Percentiles rank a stretch among this genome's conserved stretches.
phyloP scores from a whole-genome alignment of 1,140 invertebrate genomes.

The Chironomus tepperi region DNA sequence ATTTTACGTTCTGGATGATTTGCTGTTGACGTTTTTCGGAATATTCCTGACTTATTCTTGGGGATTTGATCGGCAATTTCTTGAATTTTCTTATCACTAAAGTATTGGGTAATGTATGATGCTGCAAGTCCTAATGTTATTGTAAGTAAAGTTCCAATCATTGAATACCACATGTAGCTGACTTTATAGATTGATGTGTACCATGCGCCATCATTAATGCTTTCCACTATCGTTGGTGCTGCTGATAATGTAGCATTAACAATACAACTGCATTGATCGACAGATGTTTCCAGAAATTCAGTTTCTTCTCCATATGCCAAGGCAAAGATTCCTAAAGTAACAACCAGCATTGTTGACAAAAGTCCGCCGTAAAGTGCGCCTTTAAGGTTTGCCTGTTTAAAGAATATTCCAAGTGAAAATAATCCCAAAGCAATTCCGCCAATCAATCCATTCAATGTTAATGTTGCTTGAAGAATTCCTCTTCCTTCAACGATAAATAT shows the following conservation, averaged over 20 bases:
- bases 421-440: constrained; percentile 76
- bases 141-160: constrained; percentile 61
- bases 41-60: not conserved
- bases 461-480: constrained; percentile 64
- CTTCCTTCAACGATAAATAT: constrained; percentile 76
- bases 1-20: not conserved
- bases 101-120: constrained; percentile 47
- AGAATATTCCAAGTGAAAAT: constrained; percentile 81
- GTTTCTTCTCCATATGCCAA: constrained; percentile 42
- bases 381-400: constrained; percentile 71
- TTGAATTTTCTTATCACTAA: not conserved
- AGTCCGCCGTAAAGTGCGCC: constrained; percentile 47
- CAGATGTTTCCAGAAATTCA: constrained; percentile 38
- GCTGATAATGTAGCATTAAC: constrained; percentile 38
- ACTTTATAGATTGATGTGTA: constrained; percentile 50
- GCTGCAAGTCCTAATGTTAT: constrained; percentile 60
- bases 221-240: not conserved
- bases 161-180: constrained; percentile 61
- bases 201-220: not conserved
- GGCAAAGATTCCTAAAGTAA: constrained; percentile 44
- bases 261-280: constrained; percentile 39
- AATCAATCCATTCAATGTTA: constrained; percentile 81
- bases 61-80: not conserved
- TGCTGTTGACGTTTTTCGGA: not conserved
- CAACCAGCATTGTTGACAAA: constrained; percentile 41